These are phyloP conservation scores for Engraulis encrasicolus DNA, from an alignment of 2,113 vertebrate species.

Conservation along the genomic window DNA sequence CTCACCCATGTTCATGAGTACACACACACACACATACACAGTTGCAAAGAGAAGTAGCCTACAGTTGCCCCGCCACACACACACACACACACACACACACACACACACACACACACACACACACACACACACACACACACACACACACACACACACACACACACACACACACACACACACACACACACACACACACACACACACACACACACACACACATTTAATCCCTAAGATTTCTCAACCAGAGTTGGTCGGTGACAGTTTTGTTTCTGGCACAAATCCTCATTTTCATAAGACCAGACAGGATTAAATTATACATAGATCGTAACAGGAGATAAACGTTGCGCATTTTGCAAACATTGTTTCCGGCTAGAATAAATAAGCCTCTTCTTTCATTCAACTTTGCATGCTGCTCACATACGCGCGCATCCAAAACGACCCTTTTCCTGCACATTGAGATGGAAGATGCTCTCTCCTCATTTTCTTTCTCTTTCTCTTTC, in stretches of 20 bases:
- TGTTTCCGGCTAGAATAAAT: constrained; percentile 44
- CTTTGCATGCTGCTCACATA: not conserved
- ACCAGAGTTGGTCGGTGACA: constrained; percentile 14
- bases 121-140: constrained; percentile 32
- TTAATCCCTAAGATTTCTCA: constrained; percentile 28
- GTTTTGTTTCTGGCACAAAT: constrained; percentile 30
- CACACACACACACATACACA: constrained; percentile 32
- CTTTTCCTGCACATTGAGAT: constrained; percentile 3
- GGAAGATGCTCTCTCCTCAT: not conserved
- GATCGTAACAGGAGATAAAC: constrained; percentile 30
- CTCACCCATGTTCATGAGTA: too few species aligned
- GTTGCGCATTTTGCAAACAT: not conserved
- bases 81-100: constrained; percentile 32
- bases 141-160: constrained; percentile 34
- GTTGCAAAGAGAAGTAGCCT: too few species aligned
- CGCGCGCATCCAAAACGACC: not conserved
- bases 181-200: constrained; percentile 28
- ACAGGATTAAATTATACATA: constrained; percentile 11
- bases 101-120: constrained; percentile 33
- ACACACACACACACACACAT: constrained; percentile 33
- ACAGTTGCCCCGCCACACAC: too few species aligned
- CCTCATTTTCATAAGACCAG: constrained; percentile 2
- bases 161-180: constrained; percentile 27
- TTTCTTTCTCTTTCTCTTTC: not conserved
- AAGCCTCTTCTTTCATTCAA: not conserved